Evolutionary conservation across 2,888 invertebrate species (phyloP).

Genomic region (Nephrotoma flavescens): DNA sequence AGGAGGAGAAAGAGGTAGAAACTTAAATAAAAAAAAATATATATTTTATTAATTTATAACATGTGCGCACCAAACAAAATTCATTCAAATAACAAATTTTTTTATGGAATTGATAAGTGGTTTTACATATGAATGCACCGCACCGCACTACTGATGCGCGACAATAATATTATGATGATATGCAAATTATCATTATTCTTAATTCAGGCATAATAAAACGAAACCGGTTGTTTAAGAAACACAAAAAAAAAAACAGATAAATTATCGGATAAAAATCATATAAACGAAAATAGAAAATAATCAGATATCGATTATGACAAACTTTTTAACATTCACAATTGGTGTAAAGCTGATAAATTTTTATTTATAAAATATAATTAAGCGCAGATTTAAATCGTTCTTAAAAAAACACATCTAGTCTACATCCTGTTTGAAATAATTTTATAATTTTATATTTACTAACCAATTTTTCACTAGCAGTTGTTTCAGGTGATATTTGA

Average conservation of each 20-base stretch:
- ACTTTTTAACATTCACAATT: not conserved
- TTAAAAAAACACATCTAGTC: no score
- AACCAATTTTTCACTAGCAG: no score
- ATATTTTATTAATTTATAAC: not conserved
- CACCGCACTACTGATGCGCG: not conserved
- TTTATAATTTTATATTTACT: no score
- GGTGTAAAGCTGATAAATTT: not conserved
- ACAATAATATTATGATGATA: not conserved
- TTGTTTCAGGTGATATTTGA: no score
- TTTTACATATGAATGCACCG: not conserved
- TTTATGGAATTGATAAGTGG: not conserved
- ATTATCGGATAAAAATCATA: not conserved
- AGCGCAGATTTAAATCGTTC: no score
- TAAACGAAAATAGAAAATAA: not conserved
- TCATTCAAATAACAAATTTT: not conserved
- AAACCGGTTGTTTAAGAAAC: not conserved
- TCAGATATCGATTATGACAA: not conserved
- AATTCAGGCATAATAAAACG: not conserved
- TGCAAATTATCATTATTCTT: not conserved
- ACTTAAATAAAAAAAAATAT: not conserved
- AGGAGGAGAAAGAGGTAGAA: not conserved
- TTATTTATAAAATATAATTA: no score
- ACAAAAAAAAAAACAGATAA: not conserved
- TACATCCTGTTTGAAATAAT: no score
- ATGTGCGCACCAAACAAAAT: not conserved